These are phyloP conservation scores for Aplocera efformata DNA, from an alignment of 2,888 invertebrate species.

Conservation along the genomic window DNA sequence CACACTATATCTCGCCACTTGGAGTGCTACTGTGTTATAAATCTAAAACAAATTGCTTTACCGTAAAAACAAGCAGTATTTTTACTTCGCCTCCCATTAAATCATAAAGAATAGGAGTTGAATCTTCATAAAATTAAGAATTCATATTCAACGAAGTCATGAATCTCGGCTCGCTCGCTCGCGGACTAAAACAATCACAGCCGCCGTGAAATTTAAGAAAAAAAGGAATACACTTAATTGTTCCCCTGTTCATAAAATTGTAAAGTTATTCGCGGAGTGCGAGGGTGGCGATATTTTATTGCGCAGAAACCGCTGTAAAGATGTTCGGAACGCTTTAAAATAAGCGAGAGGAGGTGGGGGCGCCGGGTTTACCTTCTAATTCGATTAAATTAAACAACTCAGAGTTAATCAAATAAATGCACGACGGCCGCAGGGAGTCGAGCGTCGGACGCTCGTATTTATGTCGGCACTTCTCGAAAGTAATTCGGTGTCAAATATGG, in stretches of 20 bases:
- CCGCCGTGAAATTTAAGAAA: constrained; percentile 67
- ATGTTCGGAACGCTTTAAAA: constrained; percentile 77
- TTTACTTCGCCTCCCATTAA: constrained; percentile 39
- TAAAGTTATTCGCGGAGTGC: constrained; percentile 72
- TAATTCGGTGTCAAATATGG: constrained; percentile 81
- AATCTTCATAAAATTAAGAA: constrained; percentile 77
- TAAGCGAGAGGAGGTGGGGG: constrained; percentile 59
- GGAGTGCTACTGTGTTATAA: constrained; percentile 4
- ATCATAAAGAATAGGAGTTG: constrained; percentile 58
- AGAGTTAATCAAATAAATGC: constrained; percentile 81
- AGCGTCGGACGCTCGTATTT: constrained; percentile 57
- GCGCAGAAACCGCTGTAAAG: constrained; percentile 79
- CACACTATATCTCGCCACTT: no score
- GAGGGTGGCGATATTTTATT: constrained; percentile 77
- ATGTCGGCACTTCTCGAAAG: constrained; percentile 80
- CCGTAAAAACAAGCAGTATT: constrained; percentile 31
- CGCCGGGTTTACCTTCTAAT: constrained; percentile 71
- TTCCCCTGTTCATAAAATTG: constrained; percentile 80
- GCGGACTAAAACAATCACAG: constrained; percentile 71
- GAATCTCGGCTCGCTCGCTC: constrained; percentile 56
- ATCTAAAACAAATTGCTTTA: constrained; percentile 20
- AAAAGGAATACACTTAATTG: constrained; percentile 77
- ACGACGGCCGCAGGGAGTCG: constrained; percentile 53
- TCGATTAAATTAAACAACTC: constrained; percentile 81
- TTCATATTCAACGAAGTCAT: constrained; percentile 74